Base-by-base conservation (phyloP, 2,888 invertebrate genomes). In the Dolomedes plantarius region DNA sequence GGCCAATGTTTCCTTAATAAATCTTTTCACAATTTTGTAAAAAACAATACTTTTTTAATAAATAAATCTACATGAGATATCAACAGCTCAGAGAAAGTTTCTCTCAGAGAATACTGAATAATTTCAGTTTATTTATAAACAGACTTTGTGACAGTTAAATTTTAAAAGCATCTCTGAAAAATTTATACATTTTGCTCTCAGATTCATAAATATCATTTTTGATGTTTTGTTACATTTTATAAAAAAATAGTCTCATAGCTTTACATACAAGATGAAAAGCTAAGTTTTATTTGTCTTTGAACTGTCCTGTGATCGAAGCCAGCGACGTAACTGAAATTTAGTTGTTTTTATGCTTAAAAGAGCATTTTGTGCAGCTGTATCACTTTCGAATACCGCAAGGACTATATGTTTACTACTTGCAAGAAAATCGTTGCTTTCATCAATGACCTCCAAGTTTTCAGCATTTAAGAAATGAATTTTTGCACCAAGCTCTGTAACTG, bases 281-380 rank as follows among this genome's bases (percentile, higher is more conserved):
- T 78, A 67, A 31, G 23, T 71, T 50, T 71, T 68, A 23, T 76
- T 68, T 50, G 67, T 67, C 32, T 65, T 62, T 28, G 62, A 29
- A 62, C 77, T 77, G 67, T 85, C 83, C 72, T 72, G 77, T 73
- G 83, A 77, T 73, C 69, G 32, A 87, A 76, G 86, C 72, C 74
- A 79, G 36, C 62, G 83, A 74, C 88, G 73, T 72, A 89, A 77
- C 46, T 89, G 88, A 80, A 89, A 89, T 78, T 89, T 89, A 39
- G 86, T 75, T 27, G 89, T 89, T 74, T 89, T 89, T 64, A 89
- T 88, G 82, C 87, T 88, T 41, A 88, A 74, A 32, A 89, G 88
- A 67, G 89, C 89, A 88, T 86, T 89, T 79, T 89, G 89, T 74
- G 89, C 89, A 69, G 88, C 89, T 56, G 88, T 86, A 76, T 89